A percentile compares a stretch with the other conserved stretches of the same genome.
These are phyloP conservation scores for Typhlomys cinereus DNA, from an alignment of 2,113 vertebrate genomes.

Conservation along the genomic window DNA sequence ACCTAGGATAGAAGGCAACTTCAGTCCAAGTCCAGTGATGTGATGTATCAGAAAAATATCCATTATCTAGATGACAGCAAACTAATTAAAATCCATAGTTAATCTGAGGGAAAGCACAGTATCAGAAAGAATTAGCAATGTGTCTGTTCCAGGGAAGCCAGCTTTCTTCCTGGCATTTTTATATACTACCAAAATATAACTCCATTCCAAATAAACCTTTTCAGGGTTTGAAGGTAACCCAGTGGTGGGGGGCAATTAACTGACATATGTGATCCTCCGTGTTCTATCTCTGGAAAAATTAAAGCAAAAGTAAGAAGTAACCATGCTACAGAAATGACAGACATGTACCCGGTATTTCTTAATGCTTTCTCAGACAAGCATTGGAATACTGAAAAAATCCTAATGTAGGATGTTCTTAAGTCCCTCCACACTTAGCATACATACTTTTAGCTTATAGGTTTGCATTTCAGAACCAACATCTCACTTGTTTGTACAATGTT, in stretches of 20 bases:
- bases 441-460: conserved; percentile 15
- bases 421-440: not conserved
- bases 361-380: not conserved
- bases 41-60: conserved; percentile 58
- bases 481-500: conserved; percentile 27
- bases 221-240: not conserved
- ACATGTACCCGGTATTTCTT: not conserved
- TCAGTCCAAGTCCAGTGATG: not conserved
- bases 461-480: conserved; percentile 25
- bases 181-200: not conserved
- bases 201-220: not conserved
- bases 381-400: not conserved
- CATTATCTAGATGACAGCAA: conserved; percentile 52
- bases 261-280: not conserved
- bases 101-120: conserved; percentile 46
- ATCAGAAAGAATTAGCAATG: conserved; percentile 56
- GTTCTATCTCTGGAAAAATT: not conserved
- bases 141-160: not conserved
- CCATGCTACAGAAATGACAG: not conserved
- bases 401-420: not conserved
- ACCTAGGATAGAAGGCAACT: not conserved
- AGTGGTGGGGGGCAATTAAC: no score
- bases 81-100: conserved; percentile 63
- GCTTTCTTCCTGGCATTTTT: not conserved
- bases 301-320: not conserved